Conservation (phyloP, 1,140 invertebrate species). For the Heliconius hewitsoni region DNA sequence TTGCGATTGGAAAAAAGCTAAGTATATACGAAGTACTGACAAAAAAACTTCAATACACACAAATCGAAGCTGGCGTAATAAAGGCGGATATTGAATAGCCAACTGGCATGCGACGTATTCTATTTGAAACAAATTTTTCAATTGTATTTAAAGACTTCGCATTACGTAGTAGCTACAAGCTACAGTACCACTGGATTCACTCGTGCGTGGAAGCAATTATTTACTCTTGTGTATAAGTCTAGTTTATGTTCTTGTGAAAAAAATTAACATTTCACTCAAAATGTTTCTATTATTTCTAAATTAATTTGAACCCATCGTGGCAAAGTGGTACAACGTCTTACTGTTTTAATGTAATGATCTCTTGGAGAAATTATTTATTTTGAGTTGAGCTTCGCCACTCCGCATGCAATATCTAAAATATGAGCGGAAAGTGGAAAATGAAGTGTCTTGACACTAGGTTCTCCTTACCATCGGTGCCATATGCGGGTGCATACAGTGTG, state of each 20-base stretch:
- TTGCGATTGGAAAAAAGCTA: background rate
- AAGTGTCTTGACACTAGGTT: no score
- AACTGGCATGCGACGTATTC: constrained; percentile 31
- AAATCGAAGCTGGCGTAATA: constrained; percentile 7
- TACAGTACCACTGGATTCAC: constrained; percentile 2
- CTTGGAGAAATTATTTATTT: no score
- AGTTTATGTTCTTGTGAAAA: background rate
- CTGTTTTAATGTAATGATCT: no score
- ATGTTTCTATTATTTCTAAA: background rate
- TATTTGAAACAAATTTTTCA: constrained; percentile 26
- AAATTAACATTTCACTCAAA: background rate
- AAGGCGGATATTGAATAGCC: constrained; percentile 24
- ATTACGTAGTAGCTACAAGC: background rate
- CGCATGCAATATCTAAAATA: no score
- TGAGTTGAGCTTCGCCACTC: no score
- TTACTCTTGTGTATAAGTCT: constrained; percentile 5
- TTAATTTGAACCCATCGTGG: no score
- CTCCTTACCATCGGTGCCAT: no score
- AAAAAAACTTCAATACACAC: constrained; percentile 23
- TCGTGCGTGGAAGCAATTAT: constrained; percentile 21
- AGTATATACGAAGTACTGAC: background rate
- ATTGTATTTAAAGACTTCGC: constrained; percentile 27
- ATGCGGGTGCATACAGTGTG: no score
- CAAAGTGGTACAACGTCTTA: fast-evolving
- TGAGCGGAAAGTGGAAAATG: no score